Evolutionary conservation across 1,140 invertebrate species (phyloP), one percentile per base, ranked within the genome.

Genomic region (Wiebesia pumilae): DNA sequence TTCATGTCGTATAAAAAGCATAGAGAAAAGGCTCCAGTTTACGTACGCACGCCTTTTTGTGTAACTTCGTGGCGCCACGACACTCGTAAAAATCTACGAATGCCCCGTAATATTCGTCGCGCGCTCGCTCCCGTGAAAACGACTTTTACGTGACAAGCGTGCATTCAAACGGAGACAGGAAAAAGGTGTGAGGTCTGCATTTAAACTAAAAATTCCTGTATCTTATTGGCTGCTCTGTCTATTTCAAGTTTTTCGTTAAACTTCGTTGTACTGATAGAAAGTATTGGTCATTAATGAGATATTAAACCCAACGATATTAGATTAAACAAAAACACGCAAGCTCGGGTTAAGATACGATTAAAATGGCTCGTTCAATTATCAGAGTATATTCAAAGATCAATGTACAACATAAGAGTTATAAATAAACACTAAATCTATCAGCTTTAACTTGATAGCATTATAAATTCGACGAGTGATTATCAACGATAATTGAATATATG

Each of bases 61-160:
- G 19, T 80, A 51, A n/a, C 51, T 58, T 38, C 10, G 14, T 38
- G 73, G 73, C 83, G 83, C 73, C 83, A 6, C 7, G 27, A 2
- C 73, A 54, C 33, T 84, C 83, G 54, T 78, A 84, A 84, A 84
- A 84, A 43, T 75, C 81, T 24, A 33, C 47, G 4, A 54, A 51
- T 51, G n/a, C 43, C 9, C 40, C 27, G 75, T 51, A 77, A 77
- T 77, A 47, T 30, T 10, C 69, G 35, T 43, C 43, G 75, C 38
- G 21, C 30, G 1, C 2, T 82, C n/a, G 1, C n/a, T 71, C 43
- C 33, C 54, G 19, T n/a, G 30, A 73, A 40, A 73, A 73, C 6
- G 33, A 40, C 69, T 73, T 73, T 73, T 73, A 40, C 69, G 0
- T 73, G 69, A 40, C 24, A 40, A 73, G 35, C 33, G 35, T 73